A percentile compares a stretch with the other conserved stretches of the same genome.
These are phyloP conservation scores for Pseudocheirus occidentalis DNA, from an alignment of 2,797 vertebrate genomes.

Conservation along the genomic window DNA sequence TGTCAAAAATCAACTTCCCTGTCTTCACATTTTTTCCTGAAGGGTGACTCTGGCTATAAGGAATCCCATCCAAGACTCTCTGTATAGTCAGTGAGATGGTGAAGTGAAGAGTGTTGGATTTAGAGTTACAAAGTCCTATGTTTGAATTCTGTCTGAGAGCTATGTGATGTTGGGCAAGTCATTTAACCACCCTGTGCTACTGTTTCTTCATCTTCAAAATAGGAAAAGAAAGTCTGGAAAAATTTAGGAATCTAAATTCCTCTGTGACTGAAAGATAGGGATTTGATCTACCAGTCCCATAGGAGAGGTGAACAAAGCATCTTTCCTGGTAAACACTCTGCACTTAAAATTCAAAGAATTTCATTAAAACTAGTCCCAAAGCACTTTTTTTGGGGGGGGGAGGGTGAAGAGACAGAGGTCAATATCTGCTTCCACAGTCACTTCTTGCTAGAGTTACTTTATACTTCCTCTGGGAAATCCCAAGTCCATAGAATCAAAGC, in stretches of 20 bases:
- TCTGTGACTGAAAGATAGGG: neutral
- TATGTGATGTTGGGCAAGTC: neutral
- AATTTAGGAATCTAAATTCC: neutral
- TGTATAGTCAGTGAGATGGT: neutral
- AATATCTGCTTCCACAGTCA: neutral
- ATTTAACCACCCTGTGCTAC: neutral
- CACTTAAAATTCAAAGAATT: neutral
- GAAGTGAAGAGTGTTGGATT: neutral
- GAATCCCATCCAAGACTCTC: neutral
- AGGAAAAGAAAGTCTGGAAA: neutral
- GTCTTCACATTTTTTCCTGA: neutral
- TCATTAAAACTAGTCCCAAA: neutral
- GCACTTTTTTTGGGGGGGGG: neutral
- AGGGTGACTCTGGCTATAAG: neutral
- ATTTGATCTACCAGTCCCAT: neutral
- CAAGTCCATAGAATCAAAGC: neutral
- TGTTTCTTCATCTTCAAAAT: neutral
- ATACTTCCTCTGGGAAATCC: neutral
- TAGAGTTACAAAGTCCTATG: neutral
- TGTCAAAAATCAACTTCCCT: neutral
- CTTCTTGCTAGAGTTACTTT: neutral
- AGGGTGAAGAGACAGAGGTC: neutral
- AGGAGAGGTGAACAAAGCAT: neutral
- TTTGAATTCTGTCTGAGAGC: neutral
- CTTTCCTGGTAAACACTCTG: neutral